Base-by-base conservation (phyloP, 2,888 invertebrate genomes). In the Sarcophaga subvicina region DNA sequence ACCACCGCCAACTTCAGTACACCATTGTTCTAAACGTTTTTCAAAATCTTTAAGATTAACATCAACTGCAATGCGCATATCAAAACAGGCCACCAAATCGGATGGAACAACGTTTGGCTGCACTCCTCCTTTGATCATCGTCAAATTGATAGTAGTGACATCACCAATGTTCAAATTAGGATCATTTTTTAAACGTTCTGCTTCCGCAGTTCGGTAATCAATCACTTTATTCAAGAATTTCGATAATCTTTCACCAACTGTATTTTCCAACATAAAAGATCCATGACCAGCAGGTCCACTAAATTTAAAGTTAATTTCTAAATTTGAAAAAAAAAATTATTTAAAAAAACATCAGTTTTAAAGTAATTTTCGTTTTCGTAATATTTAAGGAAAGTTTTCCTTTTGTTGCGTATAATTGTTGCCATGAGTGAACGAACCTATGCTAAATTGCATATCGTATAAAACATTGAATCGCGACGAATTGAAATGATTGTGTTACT, bases 101-200 rank as follows among this genome's bases (percentile, higher is more conserved):
- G 96, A 95, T 97, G 98, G 98, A 8, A 98, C 94, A 0, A 98
- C 97, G 92, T 98, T 98, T 12, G 95, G 93, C 93, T 97, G 97
- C 0, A 97, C 95, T 25, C 98, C 98, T 67, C 98, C 98, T 94
- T 94, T 91, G 5, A 94, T 47, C 88, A 93, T 91, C 2, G 97
- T 98, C 67, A 97, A 92, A 93, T 98, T 97, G 3, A 97, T 93
- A 0, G 96, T 95, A 0, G 96, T 96, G 0, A 97, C 96, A 90
- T 97, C 96, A 4, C 97, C 97, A 2, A 95, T 91, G 66, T 92
- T 92, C 12, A 94, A 88, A 8, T 93, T 91, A 0, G 94, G 91
- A 83, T 95, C 92, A 1, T 92, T 90, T 17, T 93, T 92, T 6
- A 95, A 89, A 88, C 94, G 95, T 59, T 94, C 92, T 87, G 94